Evolutionary conservation across 2,888 invertebrate species (phyloP), one percentile per base, ranked within the genome.

Genomic region (Ditylenchus weischeri): DNA sequence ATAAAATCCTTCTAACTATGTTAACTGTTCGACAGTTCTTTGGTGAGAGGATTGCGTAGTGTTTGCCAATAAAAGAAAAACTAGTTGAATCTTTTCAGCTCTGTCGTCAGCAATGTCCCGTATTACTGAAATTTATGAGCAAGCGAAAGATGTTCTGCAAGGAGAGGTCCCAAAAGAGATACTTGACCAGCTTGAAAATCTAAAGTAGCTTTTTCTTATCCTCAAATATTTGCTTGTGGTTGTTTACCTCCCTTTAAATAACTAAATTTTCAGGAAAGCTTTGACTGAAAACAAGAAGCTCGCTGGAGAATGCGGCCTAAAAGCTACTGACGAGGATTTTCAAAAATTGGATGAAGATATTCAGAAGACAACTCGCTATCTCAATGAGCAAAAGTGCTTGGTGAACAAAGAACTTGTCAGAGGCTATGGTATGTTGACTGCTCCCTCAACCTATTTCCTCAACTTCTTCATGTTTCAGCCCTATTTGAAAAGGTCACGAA

Each of bases 221-320:
- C 11, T 38, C 11, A 38, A 8, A 38, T 38, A 8, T 11, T 6
- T 38, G 11, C 7, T 38, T 38, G 38, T 38, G 38, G 7, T 38
- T 38, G 38, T 38, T 38, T 38, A n/a, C n/a, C n/a, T n/a, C n/a
- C 11, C 6, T 38, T 38, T 38, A 38, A 38, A 38, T 38, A 38
- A 6, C 6, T 38, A 38, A 8, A 13, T n/a, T 43, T 65, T 38
- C 38, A 65, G 65, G 29, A 62, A 65, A 65, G 15, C 65, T 19
- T 57, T 65, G 57, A 29, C 36, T n/a, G 65, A 65, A 62, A 65
- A 65, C 59, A 65, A 57, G 43, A 29, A 19, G 13, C 48, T 64
- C 10, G 47, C 57, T 43, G 19, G 58, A 10, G 65, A 65, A 58
- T 38, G 38, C 11, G 38, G 38, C 11, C 11, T 38, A 11, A 38